Conservation (phyloP, 1,140 invertebrate genomes). For the Pseudomyrmex dendroicus region DNA sequence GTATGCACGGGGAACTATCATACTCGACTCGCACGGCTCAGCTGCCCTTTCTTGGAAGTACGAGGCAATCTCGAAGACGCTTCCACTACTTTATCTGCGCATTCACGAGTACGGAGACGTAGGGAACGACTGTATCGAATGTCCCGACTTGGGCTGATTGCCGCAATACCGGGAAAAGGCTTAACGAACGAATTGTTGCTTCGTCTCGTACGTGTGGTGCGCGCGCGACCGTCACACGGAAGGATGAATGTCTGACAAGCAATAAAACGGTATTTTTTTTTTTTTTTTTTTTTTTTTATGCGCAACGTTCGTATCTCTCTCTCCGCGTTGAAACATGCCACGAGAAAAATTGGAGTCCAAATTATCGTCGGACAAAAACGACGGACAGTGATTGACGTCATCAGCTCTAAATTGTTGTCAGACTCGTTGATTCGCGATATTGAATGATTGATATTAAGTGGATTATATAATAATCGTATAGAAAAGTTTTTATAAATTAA, state of each 20-base stretch:
- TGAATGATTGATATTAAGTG: slow-evolving; percentile 48
- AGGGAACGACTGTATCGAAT: slow-evolving; percentile 70
- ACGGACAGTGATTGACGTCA: slow-evolving; percentile 56
- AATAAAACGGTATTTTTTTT: slow-evolving; percentile 53
- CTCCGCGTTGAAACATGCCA: slow-evolving; percentile 13
- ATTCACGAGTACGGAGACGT: slow-evolving; percentile 50
- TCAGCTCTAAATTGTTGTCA: slow-evolving; percentile 44
- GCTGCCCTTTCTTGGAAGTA: slow-evolving; percentile 63
- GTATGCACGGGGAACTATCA: slow-evolving; percentile 42
- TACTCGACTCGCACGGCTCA: background rate
- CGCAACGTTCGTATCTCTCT: slow-evolving; percentile 2
- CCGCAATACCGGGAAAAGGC: slow-evolving; percentile 72
- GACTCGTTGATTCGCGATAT: slow-evolving; percentile 13
- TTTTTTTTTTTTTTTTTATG: background rate
- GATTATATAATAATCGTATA: slow-evolving; percentile 11
- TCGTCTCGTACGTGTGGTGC: slow-evolving; percentile 56
- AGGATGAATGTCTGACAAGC: slow-evolving; percentile 71
- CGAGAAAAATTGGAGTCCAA: slow-evolving; percentile 9
- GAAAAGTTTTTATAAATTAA: background rate
- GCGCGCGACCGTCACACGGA: slow-evolving; percentile 61
- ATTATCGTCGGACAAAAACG: slow-evolving; percentile 9
- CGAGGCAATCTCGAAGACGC: slow-evolving; percentile 64
- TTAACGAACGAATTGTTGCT: slow-evolving; percentile 73
- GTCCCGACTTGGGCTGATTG: slow-evolving; percentile 68
- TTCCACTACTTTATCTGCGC: slow-evolving; percentile 62